These are phyloP conservation scores for Eulemur rufifrons DNA, from an alignment of 2,113 vertebrate genomes.

Conservation along the genomic window DNA sequence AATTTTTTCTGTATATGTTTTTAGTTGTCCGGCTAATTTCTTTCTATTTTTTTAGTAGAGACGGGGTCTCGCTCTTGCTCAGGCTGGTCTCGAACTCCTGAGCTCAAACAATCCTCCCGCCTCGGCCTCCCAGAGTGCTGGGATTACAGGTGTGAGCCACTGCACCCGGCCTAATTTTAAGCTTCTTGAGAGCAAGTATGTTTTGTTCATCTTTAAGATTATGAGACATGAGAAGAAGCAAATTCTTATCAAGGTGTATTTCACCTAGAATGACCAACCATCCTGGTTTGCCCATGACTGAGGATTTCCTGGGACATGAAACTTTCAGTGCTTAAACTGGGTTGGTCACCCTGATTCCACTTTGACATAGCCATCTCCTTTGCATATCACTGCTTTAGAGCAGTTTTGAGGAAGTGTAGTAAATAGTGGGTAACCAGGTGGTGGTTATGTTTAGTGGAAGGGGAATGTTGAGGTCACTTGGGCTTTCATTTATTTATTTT, in stretches of 20 bases:
- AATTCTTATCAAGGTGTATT: background rate
- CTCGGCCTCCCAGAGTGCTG: too few relatives aligned
- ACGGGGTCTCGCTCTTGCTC: too few relatives aligned
- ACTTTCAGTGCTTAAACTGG: background rate
- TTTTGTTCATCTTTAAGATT: background rate
- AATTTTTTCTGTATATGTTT: too few relatives aligned
- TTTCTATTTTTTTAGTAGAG: too few relatives aligned
- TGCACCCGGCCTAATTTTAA: background rate
- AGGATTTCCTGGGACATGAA: background rate
- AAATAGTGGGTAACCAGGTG: background rate
- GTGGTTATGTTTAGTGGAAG: background rate
- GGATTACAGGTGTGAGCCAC: too few relatives aligned
- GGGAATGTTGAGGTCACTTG: background rate
- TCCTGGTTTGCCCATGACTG: background rate
- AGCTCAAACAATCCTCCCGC: too few relatives aligned
- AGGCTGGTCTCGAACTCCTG: too few relatives aligned
- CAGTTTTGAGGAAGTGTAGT: background rate
- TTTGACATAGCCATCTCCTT: background rate
- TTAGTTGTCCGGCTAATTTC: too few relatives aligned
- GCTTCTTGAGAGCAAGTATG: background rate
- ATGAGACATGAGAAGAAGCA: background rate
- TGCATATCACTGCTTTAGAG: background rate
- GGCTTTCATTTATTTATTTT: constrained; percentile 16
- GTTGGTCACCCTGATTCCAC: background rate
- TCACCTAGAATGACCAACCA: background rate